Percentiles rank a stretch among this genome's conserved stretches.
Conservation (phyloP, 2,888 invertebrate species). For the Thera obeliscata region DNA sequence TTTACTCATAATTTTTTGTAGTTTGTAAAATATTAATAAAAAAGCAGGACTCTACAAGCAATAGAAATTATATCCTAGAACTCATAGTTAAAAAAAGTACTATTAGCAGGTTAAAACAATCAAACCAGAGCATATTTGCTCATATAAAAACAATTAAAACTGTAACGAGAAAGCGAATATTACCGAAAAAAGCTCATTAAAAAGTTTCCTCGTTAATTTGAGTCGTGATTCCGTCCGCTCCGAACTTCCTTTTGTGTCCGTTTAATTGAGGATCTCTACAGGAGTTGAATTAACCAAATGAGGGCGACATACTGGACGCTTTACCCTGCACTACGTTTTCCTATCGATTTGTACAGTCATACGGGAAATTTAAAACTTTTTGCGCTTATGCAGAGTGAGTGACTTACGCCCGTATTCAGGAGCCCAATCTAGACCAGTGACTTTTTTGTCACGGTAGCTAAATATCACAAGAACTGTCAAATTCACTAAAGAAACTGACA, state of each 20-base stretch:
- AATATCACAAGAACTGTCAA: no score
- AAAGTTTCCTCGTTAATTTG: conserved; percentile 72
- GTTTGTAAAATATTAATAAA: no score
- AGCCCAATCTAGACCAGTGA: no score
- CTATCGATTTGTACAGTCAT: conserved; percentile 40
- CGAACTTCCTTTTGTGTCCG: conserved; percentile 71
- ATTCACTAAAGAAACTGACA: no score
- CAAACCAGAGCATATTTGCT: neutral
- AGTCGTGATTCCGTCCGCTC: conserved; percentile 70
- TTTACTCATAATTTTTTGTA: no score
- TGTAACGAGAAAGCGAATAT: conserved; percentile 34
- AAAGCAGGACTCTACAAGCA: no score
- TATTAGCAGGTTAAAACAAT: neutral
- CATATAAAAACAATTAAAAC: conserved; percentile 27
- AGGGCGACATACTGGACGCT: conserved; percentile 59
- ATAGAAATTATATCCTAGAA: no score
- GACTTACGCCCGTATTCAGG: no score
- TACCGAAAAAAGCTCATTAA: conserved; percentile 71
- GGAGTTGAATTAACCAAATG: conserved; percentile 79
- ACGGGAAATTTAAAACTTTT: neutral
- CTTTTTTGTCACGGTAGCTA: no score
- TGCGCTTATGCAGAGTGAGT: no score
- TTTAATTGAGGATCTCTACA: conserved; percentile 75
- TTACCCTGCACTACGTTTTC: conserved; percentile 34
- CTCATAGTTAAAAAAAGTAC: no score